Evolutionary conservation across 37 sponge, comb jelly and placozoan genomes (phyloP).

Genomic region (Amphimedon queenslandica): DNA sequence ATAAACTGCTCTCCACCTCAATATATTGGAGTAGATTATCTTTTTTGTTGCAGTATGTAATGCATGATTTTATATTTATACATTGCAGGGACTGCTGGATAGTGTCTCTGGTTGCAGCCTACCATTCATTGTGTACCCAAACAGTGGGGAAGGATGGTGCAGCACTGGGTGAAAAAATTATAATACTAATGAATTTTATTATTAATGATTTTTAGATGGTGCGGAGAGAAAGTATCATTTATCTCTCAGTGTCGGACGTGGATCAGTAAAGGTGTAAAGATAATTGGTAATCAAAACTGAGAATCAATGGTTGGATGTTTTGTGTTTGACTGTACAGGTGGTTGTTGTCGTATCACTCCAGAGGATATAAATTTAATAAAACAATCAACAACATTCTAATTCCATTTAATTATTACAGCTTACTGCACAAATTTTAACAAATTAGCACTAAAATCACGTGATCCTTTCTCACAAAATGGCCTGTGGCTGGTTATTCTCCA

Average conservation of each 20-base stretch:
- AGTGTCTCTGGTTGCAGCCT: slow-evolving; percentile 26
- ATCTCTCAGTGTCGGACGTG: too few relatives aligned
- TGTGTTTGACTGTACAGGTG: slow-evolving; percentile 27
- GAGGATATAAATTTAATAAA: too few relatives aligned
- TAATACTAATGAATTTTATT: background rate
- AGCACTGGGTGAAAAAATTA: slow-evolving; percentile 13
- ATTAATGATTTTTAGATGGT: slow-evolving; percentile 6
- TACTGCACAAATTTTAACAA: background rate
- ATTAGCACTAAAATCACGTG: background rate
- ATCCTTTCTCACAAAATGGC: slow-evolving; percentile 12
- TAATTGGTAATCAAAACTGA: background rate
- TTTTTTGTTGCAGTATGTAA: too few relatives aligned
- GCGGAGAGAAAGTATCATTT: slow-evolving; percentile 6
- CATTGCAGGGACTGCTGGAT: slow-evolving; percentile 38
- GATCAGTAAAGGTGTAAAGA: too few relatives aligned
- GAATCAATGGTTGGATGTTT: background rate
- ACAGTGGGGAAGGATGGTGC: slow-evolving; percentile 64
- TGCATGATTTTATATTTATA: too few relatives aligned
- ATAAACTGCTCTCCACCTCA: slow-evolving; percentile 77
- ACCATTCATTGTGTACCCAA: slow-evolving; percentile 75
- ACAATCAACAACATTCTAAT: too few relatives aligned
- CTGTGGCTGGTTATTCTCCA: slow-evolving; percentile 26
- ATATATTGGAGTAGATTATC: slow-evolving; percentile 19
- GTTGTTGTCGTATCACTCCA: slow-evolving; percentile 36
- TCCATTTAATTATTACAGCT: background rate